These are phyloP conservation scores for Hermaeophaga mercurialis DNA, from an alignment of 2,888 invertebrate species.

Conservation along the genomic window DNA sequence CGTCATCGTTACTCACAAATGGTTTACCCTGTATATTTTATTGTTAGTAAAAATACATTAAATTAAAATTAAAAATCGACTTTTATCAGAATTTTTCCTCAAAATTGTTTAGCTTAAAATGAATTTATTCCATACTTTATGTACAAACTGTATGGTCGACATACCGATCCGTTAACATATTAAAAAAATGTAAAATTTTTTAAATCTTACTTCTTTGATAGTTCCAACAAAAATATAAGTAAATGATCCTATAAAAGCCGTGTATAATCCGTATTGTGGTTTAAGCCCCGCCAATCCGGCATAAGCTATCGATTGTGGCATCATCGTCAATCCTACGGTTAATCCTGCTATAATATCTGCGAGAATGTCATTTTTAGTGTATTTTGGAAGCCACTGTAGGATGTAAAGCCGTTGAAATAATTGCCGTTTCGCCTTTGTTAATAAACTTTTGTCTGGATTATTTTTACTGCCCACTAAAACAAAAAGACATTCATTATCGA, in stretches of 20 bases:
- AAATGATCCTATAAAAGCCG: constrained; percentile 87
- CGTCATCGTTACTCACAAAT: no score
- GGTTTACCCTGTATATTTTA: no score
- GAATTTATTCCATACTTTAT: no score
- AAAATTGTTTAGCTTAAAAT: no score
- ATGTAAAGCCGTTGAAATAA: constrained; percentile 47
- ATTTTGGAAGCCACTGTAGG: constrained; percentile 69
- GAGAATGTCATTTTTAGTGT: constrained; percentile 69
- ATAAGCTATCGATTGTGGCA: constrained; percentile 93
- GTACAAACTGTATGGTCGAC: no score
- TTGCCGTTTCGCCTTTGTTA: constrained; percentile 17
- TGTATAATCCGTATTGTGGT: constrained; percentile 91
- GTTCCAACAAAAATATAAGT: constrained; percentile 88
- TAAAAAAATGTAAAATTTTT: no score
- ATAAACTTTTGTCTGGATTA: constrained; percentile 1
- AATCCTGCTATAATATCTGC: constrained; percentile 88
- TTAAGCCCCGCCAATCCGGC: constrained; percentile 83
- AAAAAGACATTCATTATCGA: no score
- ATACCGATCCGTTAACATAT: no score
- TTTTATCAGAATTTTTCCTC: no score
- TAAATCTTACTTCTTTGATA: constrained; percentile 71
- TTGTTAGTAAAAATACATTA: no score
- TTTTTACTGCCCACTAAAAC: constrained; percentile 13
- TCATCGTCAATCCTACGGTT: constrained; percentile 88
- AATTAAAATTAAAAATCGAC: no score